phyloP scores from a whole-genome alignment of 2,797 vertebrate species.

The Syngnathus acus region DNA sequence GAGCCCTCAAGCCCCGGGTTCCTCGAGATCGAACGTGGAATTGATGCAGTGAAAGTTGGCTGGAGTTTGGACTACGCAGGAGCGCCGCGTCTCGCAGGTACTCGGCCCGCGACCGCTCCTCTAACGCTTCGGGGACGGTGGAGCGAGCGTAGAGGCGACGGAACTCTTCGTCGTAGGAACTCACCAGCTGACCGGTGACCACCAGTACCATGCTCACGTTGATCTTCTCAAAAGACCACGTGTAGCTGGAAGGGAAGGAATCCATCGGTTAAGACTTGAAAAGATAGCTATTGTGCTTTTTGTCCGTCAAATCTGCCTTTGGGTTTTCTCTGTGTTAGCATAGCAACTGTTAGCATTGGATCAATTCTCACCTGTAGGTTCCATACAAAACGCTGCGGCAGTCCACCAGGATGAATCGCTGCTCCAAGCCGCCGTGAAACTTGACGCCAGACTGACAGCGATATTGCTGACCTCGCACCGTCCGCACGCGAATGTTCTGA shows the following conservation, averaged over 20 bases:
- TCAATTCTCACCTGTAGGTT: slow-evolving; percentile 78
- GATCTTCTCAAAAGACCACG: slow-evolving; percentile 91
- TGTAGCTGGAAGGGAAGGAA: slow-evolving; percentile 68
- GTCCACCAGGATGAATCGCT: slow-evolving; percentile 86
- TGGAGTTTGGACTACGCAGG: slow-evolving; percentile 70
- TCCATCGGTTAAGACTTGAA: too few species aligned
- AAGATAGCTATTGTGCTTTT: background rate
- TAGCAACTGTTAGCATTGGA: background rate
- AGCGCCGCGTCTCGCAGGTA: slow-evolving; percentile 50
- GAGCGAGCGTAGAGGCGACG: slow-evolving; percentile 83
- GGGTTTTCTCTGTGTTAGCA: background rate
- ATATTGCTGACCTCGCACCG: slow-evolving; percentile 83
- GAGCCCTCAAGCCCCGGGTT: slow-evolving; percentile 28
- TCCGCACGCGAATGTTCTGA: slow-evolving; percentile 86
- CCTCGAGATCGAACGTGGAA: slow-evolving; percentile 64
- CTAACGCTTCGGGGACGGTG: slow-evolving; percentile 58
- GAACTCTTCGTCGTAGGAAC: slow-evolving; percentile 88
- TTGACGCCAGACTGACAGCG: slow-evolving; percentile 82
- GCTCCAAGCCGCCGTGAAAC: slow-evolving; percentile 83
- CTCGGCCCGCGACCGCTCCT: slow-evolving; percentile 32
- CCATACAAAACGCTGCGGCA: slow-evolving; percentile 83
- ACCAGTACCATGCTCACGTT: slow-evolving; percentile 90
- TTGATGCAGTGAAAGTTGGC: slow-evolving; percentile 74
- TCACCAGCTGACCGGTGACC: slow-evolving; percentile 84
- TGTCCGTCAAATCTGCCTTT: too few species aligned